phyloP scores from a whole-genome alignment of 2,888 invertebrate genomes.

The Tyria jacobaeae region DNA sequence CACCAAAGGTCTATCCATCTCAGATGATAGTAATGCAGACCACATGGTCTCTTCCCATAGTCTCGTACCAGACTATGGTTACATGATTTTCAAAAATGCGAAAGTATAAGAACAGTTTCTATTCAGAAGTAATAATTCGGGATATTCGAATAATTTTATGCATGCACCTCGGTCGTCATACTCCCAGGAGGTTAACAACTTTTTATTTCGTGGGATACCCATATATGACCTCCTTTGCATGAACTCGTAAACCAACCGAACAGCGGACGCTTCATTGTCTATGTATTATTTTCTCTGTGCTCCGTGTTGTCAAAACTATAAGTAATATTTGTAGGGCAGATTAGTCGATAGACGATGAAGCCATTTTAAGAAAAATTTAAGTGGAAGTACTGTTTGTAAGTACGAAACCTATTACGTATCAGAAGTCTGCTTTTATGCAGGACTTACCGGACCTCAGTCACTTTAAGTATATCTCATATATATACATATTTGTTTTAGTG shows the following conservation, averaged over 20 bases:
- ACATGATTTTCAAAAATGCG: no score
- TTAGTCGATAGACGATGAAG: constrained; percentile 5
- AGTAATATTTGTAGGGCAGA: constrained; percentile 9
- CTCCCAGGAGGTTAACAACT: background rate
- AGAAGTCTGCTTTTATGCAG: constrained; percentile 50
- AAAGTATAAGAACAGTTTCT: no score
- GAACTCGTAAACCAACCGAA: background rate
- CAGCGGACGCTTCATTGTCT: background rate
- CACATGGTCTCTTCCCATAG: no score
- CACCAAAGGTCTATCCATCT: no score
- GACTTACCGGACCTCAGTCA: constrained; percentile 42
- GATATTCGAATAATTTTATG: background rate
- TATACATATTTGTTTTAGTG: constrained; percentile 31
- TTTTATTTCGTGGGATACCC: background rate
- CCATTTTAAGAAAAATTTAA: constrained; percentile 12
- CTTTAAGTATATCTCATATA: constrained; percentile 28
- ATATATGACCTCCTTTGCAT: constrained; percentile 4
- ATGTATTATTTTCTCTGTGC: constrained; percentile 2
- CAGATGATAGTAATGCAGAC: no score
- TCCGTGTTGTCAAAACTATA: background rate
- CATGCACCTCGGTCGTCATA: background rate
- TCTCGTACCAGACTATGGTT: no score
- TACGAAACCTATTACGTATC: constrained; percentile 22
- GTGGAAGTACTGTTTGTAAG: constrained; percentile 13
- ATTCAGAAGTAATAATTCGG: background rate